Conservation (phyloP, 2,888 invertebrate species). For the Epicampocera succincta region DNA sequence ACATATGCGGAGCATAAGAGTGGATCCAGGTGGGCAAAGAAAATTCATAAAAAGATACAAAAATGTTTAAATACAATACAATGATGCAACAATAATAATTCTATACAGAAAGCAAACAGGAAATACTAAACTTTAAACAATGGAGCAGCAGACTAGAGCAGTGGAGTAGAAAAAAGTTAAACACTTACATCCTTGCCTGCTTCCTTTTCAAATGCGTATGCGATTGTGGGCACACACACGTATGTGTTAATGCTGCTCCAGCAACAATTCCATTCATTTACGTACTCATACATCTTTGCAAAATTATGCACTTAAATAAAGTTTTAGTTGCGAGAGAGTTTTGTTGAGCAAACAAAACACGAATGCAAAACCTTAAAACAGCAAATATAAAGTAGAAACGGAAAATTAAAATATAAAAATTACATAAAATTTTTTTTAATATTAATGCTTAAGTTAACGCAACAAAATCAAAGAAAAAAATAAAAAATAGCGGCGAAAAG, state of each 20-base stretch:
- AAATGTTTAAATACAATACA: constrained; percentile 46
- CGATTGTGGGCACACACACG: constrained; percentile 12
- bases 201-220: constrained; percentile 10
- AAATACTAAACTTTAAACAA: constrained; percentile 65
- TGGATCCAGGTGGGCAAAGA: constrained; percentile 19
- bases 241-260: constrained; percentile 16
- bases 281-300: constrained; percentile 43
- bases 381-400: constrained; percentile 38
- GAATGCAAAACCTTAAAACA: constrained; percentile 13
- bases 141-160: constrained; percentile 58
- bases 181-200: constrained; percentile 63
- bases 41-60: constrained; percentile 5
- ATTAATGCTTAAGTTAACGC: constrained; percentile 14
- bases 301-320: constrained; percentile 49
- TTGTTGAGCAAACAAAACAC: constrained; percentile 22
- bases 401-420: constrained; percentile 68
- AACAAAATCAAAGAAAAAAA: constrained; percentile 8
- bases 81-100: constrained; percentile 50
- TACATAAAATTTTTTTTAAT: constrained; percentile 42
- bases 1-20: constrained; percentile 40
- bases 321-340: constrained; percentile 55
- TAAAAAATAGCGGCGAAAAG: constrained; percentile 8
- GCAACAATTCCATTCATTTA: constrained; percentile 63
- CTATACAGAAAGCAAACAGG: constrained; percentile 58
- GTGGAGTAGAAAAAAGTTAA: constrained; percentile 66